Evolutionary conservation across 2,888 invertebrate species (phyloP).

Genomic region (Eupelmus urozonus): DNA sequence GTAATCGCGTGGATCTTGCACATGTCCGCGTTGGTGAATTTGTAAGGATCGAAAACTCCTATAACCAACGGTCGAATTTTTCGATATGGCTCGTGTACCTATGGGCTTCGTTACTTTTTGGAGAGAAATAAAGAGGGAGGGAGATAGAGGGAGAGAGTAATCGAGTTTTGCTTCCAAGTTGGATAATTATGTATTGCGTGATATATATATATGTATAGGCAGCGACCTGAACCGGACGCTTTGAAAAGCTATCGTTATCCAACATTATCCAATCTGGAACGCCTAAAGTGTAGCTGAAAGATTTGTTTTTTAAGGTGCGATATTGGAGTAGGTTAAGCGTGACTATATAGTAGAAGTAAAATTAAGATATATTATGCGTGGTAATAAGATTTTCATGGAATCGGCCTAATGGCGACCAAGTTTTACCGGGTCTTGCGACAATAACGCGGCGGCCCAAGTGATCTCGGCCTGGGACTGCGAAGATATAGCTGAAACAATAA

Average conservation of each 20-base stretch:
- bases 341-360: too few relatives aligned
- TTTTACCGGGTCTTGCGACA: slow-evolving; percentile 86
- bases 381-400: not conserved
- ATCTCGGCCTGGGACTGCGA: slow-evolving; percentile 88
- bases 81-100: not conserved
- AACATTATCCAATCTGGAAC: too few relatives aligned
- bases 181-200: slow-evolving; percentile 11
- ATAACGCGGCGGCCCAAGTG: slow-evolving; percentile 86
- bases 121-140: slow-evolving; percentile 5
- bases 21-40: slow-evolving; percentile 87
- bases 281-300: too few relatives aligned
- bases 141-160: slow-evolving; percentile 7
- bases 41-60: slow-evolving; percentile 89
- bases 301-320: too few relatives aligned
- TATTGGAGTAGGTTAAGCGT: too few relatives aligned
- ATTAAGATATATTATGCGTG: too few relatives aligned
- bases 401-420: slow-evolving; percentile 36
- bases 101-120: not conserved
- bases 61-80: slow-evolving; percentile 57
- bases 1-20: slow-evolving; percentile 87
- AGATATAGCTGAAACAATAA: slow-evolving; percentile 86
- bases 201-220: too few relatives aligned
- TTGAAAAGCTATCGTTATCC: too few relatives aligned
- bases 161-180: not conserved
- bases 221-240: too few relatives aligned